Evolutionary conservation across 2,797 vertebrate genomes (phyloP).

Genomic region (Streptopelia turtur): DNA sequence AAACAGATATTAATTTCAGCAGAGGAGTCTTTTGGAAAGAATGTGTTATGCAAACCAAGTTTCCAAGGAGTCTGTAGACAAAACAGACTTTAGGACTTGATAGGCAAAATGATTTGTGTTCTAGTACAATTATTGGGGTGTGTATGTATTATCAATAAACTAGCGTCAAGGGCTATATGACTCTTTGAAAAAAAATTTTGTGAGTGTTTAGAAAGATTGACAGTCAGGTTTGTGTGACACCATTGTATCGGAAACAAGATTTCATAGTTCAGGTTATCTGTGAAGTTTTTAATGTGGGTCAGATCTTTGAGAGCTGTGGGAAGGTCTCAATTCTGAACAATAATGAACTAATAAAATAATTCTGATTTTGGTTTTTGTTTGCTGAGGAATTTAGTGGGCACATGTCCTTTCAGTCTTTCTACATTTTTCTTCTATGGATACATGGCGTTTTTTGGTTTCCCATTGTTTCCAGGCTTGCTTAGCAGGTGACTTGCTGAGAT

Average conservation of each 20-base stretch:
- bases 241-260: neutral
- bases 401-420: neutral
- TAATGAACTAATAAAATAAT: neutral
- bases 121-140: neutral
- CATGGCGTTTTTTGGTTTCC: rapidly evolving
- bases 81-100: conserved; percentile 1
- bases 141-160: neutral
- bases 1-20: neutral
- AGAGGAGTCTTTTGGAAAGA: conserved; percentile 22
- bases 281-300: neutral
- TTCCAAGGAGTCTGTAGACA: conserved; percentile 38
- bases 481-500: neutral
- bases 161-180: neutral
- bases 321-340: neutral
- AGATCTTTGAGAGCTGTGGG: neutral
- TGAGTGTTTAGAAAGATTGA: neutral
- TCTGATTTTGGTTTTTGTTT: neutral
- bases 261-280: neutral
- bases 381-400: neutral
- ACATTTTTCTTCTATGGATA: neutral
- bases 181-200: neutral
- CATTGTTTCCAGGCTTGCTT: neutral
- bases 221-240: neutral
- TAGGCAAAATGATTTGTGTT: neutral
- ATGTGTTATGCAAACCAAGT: conserved; percentile 25